Base-by-base conservation (phyloP, 2,888 invertebrate species). In the Dryobotodes eremita region DNA sequence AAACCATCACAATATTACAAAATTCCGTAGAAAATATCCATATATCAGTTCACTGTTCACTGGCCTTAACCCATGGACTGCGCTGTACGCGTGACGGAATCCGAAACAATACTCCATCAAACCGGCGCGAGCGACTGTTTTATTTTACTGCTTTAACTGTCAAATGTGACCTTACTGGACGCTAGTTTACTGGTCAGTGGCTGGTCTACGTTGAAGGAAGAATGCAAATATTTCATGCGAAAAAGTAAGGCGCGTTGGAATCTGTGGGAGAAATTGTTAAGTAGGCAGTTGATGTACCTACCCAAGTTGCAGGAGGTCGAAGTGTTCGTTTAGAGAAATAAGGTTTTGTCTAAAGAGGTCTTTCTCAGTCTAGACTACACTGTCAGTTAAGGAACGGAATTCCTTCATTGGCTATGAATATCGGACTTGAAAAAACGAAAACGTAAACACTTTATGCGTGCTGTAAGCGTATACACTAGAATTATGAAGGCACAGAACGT, bases 71-170 rank as follows among this genome's bases (percentile, higher is more conserved):
- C 93, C 91, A 80, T 77, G 91, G 77, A 79, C 79, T 86, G 86
- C 89, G 82, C 85, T 85, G 89, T 77, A 89, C 87, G 89, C 89
- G 88, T 96, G 96, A 94, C 90, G 96, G 96, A 95, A 96, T 96
- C 93, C 94, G 93, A 95, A 94, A 96, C 96, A 96, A 96, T 95
- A 92, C 94, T 89, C 95, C 94, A 94, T 95, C 94, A 94, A 93
- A 89, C 86, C 69, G 62, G 82, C 87, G 78, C 87, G 74, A 78
- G 85, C 87, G 86, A 85, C 91, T 91, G 93, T 93, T 93, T 94
- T 93, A 92, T 94, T 92, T 91, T 92, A 88, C 89, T 88, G 75
- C 89, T 82, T 88, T 92, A 91, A 92, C 91, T 92, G 92, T 92
- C 92, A 90, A 91, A 89, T 86, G 83, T 82, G 84, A 86, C 87